Conservation (phyloP, 1,140 invertebrate genomes). For the Trichomalopsis sarcophagae region DNA sequence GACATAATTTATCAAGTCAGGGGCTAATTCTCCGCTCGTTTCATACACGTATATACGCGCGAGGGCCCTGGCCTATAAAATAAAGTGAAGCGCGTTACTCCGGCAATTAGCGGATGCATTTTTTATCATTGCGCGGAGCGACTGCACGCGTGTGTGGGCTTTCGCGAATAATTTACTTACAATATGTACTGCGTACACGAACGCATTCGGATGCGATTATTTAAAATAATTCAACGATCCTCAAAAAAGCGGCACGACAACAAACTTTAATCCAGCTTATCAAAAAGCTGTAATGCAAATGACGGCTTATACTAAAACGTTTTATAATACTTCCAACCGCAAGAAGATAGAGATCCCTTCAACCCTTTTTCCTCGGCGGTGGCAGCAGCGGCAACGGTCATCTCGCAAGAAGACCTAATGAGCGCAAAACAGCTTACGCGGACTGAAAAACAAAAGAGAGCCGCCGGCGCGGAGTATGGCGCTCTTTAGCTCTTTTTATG, state of each 20-base stretch:
- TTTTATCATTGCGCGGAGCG: conserved; percentile 4
- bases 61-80: conserved; percentile 31
- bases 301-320: not conserved
- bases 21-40: conserved; percentile 19
- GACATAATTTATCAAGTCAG: conserved; percentile 51
- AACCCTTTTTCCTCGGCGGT: conserved; percentile 5
- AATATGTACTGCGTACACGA: not conserved
- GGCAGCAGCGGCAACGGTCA: not conserved
- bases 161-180: not conserved
- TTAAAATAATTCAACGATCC: not conserved
- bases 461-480: not conserved
- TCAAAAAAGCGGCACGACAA: too few species aligned
- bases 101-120: conserved; percentile 32
- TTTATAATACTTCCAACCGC: not conserved
- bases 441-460: conserved; percentile 8
- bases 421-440: conserved; percentile 19
- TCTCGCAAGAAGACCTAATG: conserved; percentile 6
- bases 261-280: not conserved
- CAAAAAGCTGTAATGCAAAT: not conserved
- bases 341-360: not conserved
- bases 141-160: not conserved
- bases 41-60: not conserved
- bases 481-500: conserved; percentile 26
- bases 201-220: too few species aligned
- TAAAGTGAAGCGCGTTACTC: conserved; percentile 20